Conservation (phyloP, 2,113 vertebrate species). For the human (Homo sapiens) region DNA sequence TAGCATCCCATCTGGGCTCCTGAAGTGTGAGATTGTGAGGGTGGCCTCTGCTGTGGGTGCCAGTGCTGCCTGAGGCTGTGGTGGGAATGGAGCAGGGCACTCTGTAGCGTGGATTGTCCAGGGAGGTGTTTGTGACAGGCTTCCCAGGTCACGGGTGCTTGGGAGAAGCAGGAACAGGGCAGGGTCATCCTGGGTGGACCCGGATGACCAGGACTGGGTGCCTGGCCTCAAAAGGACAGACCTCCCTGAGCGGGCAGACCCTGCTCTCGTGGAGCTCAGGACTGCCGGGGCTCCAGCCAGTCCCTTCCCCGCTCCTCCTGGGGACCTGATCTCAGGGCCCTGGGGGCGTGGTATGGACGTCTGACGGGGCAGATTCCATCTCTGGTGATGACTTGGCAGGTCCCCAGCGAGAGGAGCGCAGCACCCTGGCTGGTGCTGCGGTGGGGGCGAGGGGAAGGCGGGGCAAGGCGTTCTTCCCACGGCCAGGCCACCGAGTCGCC, state of each 20-base stretch:
- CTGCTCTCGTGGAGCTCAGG: neutral
- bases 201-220: neutral
- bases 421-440: neutral
- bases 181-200: neutral
- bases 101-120: neutral
- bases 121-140: neutral
- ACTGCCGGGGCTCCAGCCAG: neutral
- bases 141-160: neutral
- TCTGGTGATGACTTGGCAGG: too few species aligned
- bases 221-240: neutral
- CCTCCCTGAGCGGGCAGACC: too few species aligned
- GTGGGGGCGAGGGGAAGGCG: neutral
- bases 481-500: neutral
- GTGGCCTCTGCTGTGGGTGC: neutral
- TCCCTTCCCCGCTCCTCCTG: accelerated
- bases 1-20: neutral
- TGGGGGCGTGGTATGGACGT: neutral
- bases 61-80: neutral
- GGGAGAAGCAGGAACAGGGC: neutral
- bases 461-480: neutral
- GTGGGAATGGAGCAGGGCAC: accelerated
- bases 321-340: neutral
- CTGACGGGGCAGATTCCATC: neutral
- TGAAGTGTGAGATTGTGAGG: neutral
- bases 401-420: too few species aligned